These are phyloP conservation scores for Brachionus paranguensis DNA, from an alignment of 1,140 invertebrate genomes.

Conservation along the genomic window DNA sequence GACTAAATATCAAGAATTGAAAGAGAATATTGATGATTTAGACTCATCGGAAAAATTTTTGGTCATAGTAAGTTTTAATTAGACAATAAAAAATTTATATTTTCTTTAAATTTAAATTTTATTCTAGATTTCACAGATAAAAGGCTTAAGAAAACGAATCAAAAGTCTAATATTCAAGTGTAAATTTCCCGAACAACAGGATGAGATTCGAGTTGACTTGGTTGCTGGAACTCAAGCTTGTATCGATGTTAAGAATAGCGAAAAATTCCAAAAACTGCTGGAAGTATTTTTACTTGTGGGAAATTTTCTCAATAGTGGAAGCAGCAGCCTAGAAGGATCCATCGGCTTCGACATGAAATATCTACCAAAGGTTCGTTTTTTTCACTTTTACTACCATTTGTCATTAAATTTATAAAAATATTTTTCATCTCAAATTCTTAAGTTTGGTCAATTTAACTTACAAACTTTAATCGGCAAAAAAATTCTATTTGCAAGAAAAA, in stretches of 20 bases:
- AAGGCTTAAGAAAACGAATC: constrained; percentile 75
- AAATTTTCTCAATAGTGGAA: constrained; percentile 91
- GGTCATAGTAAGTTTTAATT: constrained; percentile 67
- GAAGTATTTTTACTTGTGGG: constrained; percentile 82
- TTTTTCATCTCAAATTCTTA: too few species aligned
- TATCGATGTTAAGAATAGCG: constrained; percentile 81
- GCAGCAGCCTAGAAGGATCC: constrained; percentile 77
- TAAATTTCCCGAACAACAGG: constrained; percentile 64
- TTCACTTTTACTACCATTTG: too few species aligned
- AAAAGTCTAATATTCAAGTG: constrained; percentile 84
- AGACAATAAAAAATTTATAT: neutral
- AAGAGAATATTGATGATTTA: constrained; percentile 71
- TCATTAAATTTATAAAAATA: too few species aligned
- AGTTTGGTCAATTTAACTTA: too few species aligned
- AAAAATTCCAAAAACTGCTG: constrained; percentile 80
- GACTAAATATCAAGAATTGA: constrained; percentile 70
- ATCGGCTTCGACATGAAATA: constrained; percentile 94
- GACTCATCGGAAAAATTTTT: constrained; percentile 90
- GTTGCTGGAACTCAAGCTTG: constrained; percentile 88
- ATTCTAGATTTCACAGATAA: constrained; percentile 68
- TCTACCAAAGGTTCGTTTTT: constrained; percentile 70
- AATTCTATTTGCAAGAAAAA: too few species aligned
- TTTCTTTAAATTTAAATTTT: neutral
- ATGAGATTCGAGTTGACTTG: constrained; percentile 62
- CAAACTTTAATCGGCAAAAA: too few species aligned